Percentiles rank a stretch among this genome's conserved stretches.
Evolutionary conservation across 2,113 vertebrate species (phyloP).

Genomic region (Pedionomus torquatus): DNA sequence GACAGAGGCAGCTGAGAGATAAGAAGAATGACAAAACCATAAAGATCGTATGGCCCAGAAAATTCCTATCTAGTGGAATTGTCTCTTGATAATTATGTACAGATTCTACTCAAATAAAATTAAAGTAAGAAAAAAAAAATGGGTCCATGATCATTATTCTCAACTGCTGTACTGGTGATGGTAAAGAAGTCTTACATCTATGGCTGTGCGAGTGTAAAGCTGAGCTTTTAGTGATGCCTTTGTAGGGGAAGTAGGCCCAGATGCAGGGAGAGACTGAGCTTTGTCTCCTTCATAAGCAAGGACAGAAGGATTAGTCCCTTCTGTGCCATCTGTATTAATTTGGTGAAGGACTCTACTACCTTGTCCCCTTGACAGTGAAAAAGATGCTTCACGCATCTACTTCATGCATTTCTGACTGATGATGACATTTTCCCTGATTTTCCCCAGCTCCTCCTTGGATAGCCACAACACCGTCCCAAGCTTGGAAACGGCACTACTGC

Average conservation of each 20-base stretch:
- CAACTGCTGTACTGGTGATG: background rate
- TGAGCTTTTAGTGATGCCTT: fast-evolving
- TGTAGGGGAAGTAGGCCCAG: background rate
- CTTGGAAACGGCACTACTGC: background rate
- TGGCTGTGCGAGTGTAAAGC: background rate
- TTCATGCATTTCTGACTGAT: background rate
- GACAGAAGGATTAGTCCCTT: background rate
- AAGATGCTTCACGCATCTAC: background rate
- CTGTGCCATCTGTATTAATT: background rate
- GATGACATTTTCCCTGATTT: background rate
- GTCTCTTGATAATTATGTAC: background rate
- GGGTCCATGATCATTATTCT: background rate
- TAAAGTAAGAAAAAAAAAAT: background rate
- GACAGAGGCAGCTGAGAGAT: background rate
- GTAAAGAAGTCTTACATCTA: background rate
- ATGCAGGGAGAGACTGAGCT: background rate
- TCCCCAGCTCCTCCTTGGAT: background rate
- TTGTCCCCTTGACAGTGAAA: background rate
- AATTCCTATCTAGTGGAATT: background rate
- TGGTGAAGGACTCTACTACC: background rate
- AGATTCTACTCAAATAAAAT: background rate
- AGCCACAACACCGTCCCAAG: background rate
- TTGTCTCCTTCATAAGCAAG: background rate
- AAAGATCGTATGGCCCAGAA: background rate
- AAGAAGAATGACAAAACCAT: background rate